These are phyloP conservation scores for Drosophila paranaensis DNA, from an alignment of 2,888 invertebrate genomes.

Conservation along the genomic window DNA sequence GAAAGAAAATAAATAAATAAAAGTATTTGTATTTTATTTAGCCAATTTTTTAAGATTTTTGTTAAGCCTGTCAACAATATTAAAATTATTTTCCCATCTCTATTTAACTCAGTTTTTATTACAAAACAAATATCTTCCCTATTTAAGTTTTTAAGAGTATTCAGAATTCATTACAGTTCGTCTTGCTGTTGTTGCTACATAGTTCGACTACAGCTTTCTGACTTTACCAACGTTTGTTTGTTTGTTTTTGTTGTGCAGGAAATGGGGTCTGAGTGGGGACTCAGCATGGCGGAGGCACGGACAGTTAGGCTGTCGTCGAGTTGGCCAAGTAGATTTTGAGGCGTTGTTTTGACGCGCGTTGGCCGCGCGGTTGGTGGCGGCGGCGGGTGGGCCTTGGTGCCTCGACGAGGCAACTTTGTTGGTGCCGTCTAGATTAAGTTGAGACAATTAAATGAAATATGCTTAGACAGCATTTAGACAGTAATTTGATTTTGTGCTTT, in stretches of 20 bases:
- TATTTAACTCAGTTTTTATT: not conserved
- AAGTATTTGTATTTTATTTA: too few relatives aligned
- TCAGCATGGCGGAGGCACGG: not conserved
- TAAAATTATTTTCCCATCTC: too few relatives aligned
- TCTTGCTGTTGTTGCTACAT: conserved; percentile 36
- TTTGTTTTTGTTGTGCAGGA: conserved; percentile 26
- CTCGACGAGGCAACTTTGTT: conserved; percentile 26
- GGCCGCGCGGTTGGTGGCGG: conserved; percentile 9
- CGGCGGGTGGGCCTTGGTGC: not conserved
- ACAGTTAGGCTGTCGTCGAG: conserved; percentile 28
- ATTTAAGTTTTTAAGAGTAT: conserved; percentile 8
- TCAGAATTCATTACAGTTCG: not conserved
- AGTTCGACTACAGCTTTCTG: conserved; percentile 57
- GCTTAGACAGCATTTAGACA: conserved; percentile 73
- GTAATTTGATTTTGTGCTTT: conserved; percentile 71
- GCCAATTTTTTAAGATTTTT: too few relatives aligned
- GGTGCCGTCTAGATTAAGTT: conserved; percentile 53
- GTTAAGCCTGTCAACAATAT: too few relatives aligned
- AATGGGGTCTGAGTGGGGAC: not conserved
- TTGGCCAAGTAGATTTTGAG: conserved; percentile 60
- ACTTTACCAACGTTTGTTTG: conserved; percentile 61
- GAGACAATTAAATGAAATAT: conserved; percentile 66
- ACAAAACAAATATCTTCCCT: not conserved
- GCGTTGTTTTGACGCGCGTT: conserved; percentile 70
- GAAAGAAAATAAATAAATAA: too few relatives aligned